Base-by-base conservation (phyloP, 2,888 invertebrate species). In the Prosapia bicincta region DNA sequence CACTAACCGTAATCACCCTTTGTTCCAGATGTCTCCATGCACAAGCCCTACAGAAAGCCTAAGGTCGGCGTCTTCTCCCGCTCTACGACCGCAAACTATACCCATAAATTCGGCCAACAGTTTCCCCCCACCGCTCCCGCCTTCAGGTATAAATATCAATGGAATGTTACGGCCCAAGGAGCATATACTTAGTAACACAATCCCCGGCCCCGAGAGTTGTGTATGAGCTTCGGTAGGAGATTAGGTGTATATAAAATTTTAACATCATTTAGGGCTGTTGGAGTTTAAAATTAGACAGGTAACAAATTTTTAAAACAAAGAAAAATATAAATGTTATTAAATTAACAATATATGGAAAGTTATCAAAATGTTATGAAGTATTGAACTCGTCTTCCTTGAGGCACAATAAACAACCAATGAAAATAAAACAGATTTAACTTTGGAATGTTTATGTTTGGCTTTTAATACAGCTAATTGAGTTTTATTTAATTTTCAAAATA, bases 191-290 rank as follows among this genome's bases (percentile, higher is more conserved):
- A 92, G 94, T 72, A 94, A 94, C 84, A 91, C 93, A 81, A 89
- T 95, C 84, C 95, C 95, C 30, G 95, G 95, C 78, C 95, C 94
- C 66, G 95, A 95, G 85, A 95, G 94, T 87, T 95, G 95, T 87
- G 95, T 95, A 84, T 95, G 79, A 80, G 68, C 30, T 30, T 54
- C 26, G 25, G 20, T 68, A 15, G 13, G 20, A 25, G 3, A 0
- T 23, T 74, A 74, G 69, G 69, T 66, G 66, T 28, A 38, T 23
- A 23, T 13, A 32, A 10, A 66, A 54, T 20, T 6, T 54, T 54
- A 20, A 54, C 20, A 54, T 20, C 20, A 54, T 54, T 54, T 54
- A 54, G 54, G 54, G 54, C 54, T 54, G 54, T 54, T 54, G 54
- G 20, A 54, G 20, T 54, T 54, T 54, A 20, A n/a, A 3, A 54